Evolutionary conservation across 2,113 vertebrate species (phyloP).

Genomic region (Psophia crepitans): DNA sequence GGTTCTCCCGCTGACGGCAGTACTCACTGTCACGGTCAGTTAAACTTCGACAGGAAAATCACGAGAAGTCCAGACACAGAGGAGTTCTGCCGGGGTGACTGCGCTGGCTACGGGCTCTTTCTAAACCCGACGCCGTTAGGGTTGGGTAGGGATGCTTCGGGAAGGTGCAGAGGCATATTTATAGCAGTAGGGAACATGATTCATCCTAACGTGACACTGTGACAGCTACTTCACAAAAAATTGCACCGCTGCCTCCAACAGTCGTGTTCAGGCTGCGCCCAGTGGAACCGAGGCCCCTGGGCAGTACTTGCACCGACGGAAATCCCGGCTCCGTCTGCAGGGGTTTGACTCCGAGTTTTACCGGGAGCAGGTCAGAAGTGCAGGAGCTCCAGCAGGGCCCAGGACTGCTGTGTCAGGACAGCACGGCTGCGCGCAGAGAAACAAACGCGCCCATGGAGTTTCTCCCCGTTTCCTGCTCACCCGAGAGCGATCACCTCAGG

Average conservation of each 20-base stretch:
- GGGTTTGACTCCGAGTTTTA: not conserved
- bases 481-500: accelerated
- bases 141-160: not conserved
- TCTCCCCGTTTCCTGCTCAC: accelerated
- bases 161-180: not conserved
- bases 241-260: accelerated
- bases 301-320: too few relatives aligned
- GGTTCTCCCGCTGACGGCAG: not conserved
- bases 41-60: not conserved
- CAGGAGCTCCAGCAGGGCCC: not conserved
- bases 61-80: not conserved
- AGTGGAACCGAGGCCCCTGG: accelerated
- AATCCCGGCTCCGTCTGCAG: accelerated
- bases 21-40: not conserved
- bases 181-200: not conserved
- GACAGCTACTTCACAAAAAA: not conserved
- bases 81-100: too few relatives aligned
- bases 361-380: not conserved
- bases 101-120: not conserved
- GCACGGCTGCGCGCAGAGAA: not conserved
- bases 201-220: accelerated
- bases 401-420: not conserved
- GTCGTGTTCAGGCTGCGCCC: accelerated
- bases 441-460: accelerated
- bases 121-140: not conserved